Base-by-base conservation (phyloP, 2,888 invertebrate species). In the Caenorhabditis doughertyi region DNA sequence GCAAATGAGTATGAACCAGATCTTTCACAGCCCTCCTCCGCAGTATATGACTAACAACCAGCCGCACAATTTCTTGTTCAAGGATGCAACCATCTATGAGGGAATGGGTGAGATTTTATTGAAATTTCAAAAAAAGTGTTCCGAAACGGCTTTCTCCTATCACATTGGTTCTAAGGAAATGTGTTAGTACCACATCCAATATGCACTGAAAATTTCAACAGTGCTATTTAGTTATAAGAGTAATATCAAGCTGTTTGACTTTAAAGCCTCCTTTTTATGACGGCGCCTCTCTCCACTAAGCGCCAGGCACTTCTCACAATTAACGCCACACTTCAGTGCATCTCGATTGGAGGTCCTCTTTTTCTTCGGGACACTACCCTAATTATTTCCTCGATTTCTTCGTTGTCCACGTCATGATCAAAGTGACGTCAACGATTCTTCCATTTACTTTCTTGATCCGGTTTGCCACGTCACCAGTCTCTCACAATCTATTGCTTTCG, bases 101-200 rank as follows among this genome's bases (percentile, higher is more conserved):
- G 81, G 81, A 76, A 76, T 77, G 56, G 81, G 81, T 81, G 29
- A 27, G 81, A 49, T 42, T 42, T 55, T 58, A 39, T 56, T 8
- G 7, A 32, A 32, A 32, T 32, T 32, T 32, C 32, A 7, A 35
- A 35, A 35, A 39, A 23, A 39, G n/a, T n/a, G n/a, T n/a, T n/a
- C n/a, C n/a, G 16, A 39, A 39, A 39, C 39, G 7, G 13, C 23
- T 21, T 16, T 25, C 42, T 44, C 23, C 44, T 27, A 53, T 70
- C 55, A 47, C 47, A 35, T 29, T 60, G 49, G 35, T 51, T 42
- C 56, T 8, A n/a, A n/a, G n/a, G 39, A 39, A 39, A 39, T 13
- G 9, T 39, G 39, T 13, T 39, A 11, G 16, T 39, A 13, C n/a
- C n/a, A n/a, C n/a, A n/a, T n/a, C n/a, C n/a, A n/a, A n/a, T n/a